Conservation (phyloP, 2,113 vertebrate genomes). For the Chlamydotis undulata region DNA sequence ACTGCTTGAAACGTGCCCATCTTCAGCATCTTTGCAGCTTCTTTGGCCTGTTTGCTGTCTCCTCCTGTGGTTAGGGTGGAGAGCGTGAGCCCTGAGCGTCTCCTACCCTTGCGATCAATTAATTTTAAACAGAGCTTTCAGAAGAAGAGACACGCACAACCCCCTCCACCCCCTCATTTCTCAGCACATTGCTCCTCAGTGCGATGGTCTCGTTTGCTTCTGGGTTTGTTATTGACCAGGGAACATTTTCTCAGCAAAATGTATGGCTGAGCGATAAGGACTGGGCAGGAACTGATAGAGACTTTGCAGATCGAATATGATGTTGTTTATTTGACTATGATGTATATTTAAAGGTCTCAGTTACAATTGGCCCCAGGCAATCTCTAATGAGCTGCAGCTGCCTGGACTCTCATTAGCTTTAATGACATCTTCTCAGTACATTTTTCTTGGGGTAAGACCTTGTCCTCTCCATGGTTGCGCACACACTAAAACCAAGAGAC, state of each 20-base stretch:
- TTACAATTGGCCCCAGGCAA: slow-evolving; percentile 76
- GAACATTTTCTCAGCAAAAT: slow-evolving; percentile 57
- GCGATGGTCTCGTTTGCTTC: background rate
- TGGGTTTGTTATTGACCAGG: slow-evolving; percentile 53
- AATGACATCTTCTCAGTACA: slow-evolving; percentile 76
- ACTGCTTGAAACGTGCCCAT: background rate
- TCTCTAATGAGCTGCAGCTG: slow-evolving; percentile 82
- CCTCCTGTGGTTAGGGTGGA: background rate
- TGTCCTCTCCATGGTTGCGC: slow-evolving; percentile 47
- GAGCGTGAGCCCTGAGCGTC: background rate
- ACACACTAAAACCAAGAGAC: slow-evolving; percentile 69
- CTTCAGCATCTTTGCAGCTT: background rate
- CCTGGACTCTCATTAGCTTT: slow-evolving; percentile 75
- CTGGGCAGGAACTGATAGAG: slow-evolving; percentile 59
- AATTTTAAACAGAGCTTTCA: background rate
- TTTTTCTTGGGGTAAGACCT: slow-evolving; percentile 71
- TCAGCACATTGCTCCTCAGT: background rate
- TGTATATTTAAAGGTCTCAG: slow-evolving; percentile 80
- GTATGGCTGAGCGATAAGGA: slow-evolving; percentile 36
- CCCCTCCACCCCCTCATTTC: background rate
- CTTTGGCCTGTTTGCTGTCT: background rate
- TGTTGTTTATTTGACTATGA: slow-evolving; percentile 82
- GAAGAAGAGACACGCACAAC: background rate
- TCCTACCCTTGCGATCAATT: background rate
- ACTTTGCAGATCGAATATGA: slow-evolving; percentile 67